Evolutionary conservation across 2,888 invertebrate genomes (phyloP).

Genomic region (Drosophila formosana): DNA sequence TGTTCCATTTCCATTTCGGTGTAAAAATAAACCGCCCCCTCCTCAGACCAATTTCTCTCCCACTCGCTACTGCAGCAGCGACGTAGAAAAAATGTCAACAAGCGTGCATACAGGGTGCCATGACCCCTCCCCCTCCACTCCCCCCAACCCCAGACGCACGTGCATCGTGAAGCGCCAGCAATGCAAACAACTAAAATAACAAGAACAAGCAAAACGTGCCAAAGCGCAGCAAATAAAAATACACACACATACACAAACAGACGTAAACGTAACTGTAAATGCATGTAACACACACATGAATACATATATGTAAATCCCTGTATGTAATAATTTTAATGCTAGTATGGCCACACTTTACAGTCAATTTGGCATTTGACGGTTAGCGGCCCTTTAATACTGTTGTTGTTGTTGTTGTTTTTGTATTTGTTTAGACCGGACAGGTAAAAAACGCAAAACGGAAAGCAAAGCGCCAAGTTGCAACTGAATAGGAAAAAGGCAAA

Average conservation of each 20-base stretch:
- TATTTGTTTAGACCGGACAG: slow-evolving; percentile 57
- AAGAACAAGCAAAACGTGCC: slow-evolving; percentile 63
- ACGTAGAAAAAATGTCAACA: slow-evolving; percentile 66
- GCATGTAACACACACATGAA: neutral
- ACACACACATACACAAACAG: slow-evolving; percentile 18
- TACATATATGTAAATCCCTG: neutral
- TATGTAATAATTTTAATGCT: slow-evolving; percentile 45
- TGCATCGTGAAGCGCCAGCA: slow-evolving; percentile 65
- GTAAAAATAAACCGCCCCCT: slow-evolving; percentile 58
- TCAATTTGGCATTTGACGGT: slow-evolving; percentile 74
- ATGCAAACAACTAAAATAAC: slow-evolving; percentile 62
- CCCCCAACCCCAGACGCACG: slow-evolving; percentile 52
- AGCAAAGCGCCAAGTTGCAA: slow-evolving; percentile 50
- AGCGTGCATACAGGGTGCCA: slow-evolving; percentile 57
- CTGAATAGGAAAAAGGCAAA: slow-evolving; percentile 34
- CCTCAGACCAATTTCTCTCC: neutral
- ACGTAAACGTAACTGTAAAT: slow-evolving; percentile 17
- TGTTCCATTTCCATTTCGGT: slow-evolving; percentile 53
- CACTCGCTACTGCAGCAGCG: slow-evolving; percentile 12
- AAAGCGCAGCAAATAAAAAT: slow-evolving; percentile 55
- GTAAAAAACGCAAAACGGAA: slow-evolving; percentile 60
- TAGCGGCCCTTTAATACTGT: slow-evolving; percentile 48
- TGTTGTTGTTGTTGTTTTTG: neutral
- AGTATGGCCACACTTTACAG: slow-evolving; percentile 61
- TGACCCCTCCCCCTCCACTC: neutral